A percentile compares a stretch with the other conserved stretches of the same genome.
These are phyloP conservation scores for Dreissena polymorpha DNA, from an alignment of 1,140 invertebrate species.

Conservation along the genomic window DNA sequence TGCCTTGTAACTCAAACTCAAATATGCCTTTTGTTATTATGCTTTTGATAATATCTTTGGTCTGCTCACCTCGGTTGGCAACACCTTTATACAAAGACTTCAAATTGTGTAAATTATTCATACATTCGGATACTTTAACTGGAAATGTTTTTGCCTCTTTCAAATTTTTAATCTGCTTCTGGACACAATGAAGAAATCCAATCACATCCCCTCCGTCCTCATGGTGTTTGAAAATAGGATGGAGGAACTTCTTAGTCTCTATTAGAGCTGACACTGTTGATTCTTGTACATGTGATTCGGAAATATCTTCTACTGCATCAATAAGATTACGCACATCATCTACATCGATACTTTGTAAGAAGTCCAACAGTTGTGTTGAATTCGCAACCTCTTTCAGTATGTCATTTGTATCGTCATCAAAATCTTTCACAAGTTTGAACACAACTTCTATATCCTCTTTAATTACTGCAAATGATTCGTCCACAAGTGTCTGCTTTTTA, in stretches of 20 bases:
- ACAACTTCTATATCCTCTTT: not conserved
- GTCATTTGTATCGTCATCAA: slow-evolving; percentile 1
- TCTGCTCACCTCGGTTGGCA: slow-evolving; percentile 54
- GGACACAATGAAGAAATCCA: slow-evolving; percentile 1
- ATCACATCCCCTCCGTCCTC: not conserved
- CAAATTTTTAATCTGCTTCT: not conserved
- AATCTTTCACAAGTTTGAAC: not conserved
- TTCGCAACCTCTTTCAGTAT: slow-evolving; percentile 44
- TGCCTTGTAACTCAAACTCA: slow-evolving; percentile 11
- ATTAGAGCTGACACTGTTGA: slow-evolving; percentile 56
- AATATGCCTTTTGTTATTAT: slow-evolving; percentile 46
- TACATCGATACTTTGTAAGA: slow-evolving; percentile 24
- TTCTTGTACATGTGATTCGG: slow-evolving; percentile 53
- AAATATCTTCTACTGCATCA: slow-evolving; percentile 61
- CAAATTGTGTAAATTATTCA: slow-evolving; percentile 48
- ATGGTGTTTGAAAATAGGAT: slow-evolving; percentile 16
- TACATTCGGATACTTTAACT: slow-evolving; percentile 44
- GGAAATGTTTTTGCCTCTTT: slow-evolving; percentile 24
- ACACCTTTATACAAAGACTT: slow-evolving; percentile 56
- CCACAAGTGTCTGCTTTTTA: not conserved
- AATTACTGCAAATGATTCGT: not conserved
- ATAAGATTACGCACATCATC: slow-evolving; percentile 55
- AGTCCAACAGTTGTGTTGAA: slow-evolving; percentile 38
- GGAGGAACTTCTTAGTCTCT: slow-evolving; percentile 43
- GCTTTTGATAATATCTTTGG: slow-evolving; percentile 54